A percentile compares a stretch with the other conserved stretches of the same genome.
These are phyloP conservation scores for Argentina silus DNA, from an alignment of 2,797 vertebrate genomes.

Conservation along the genomic window DNA sequence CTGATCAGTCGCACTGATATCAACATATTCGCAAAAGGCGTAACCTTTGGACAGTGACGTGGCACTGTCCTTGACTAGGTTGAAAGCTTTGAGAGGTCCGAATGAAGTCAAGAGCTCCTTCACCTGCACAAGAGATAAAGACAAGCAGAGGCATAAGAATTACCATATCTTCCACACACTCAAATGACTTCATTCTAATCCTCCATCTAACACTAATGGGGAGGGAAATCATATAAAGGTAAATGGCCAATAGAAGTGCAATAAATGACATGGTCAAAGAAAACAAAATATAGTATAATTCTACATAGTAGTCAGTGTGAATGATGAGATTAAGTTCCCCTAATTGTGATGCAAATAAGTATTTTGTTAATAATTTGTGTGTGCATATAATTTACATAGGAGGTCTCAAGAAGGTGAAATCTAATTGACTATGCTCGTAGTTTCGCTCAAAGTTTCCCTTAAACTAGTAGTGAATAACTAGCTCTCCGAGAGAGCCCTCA, in stretches of 20 bases:
- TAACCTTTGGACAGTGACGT: constrained; percentile 84
- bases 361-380: background rate
- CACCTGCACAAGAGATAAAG: constrained; percentile 68
- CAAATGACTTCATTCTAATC: constrained; percentile 48
- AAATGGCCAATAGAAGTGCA: constrained; percentile 20
- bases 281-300: constrained; percentile 31
- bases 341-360: background rate
- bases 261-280: constrained; percentile 28
- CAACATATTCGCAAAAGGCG: constrained; percentile 82
- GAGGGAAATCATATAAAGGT: constrained; percentile 33
- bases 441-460: too few relatives aligned
- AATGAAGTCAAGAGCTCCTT: constrained; percentile 83
- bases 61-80: constrained; percentile 83
- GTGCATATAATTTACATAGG: background rate
- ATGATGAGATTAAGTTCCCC: constrained; percentile 10
- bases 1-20: constrained; percentile 80
- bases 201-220: constrained; percentile 41
- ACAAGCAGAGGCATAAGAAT: constrained; percentile 23
- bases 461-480: background rate
- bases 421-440: too few relatives aligned
- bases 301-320: background rate
- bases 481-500: background rate
- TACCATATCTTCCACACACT: background rate
- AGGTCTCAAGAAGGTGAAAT: background rate
- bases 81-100: constrained; percentile 82